A percentile compares a stretch with the other conserved stretches of the same genome.
These are phyloP conservation scores for Bruchidius siliquastri DNA, from an alignment of 2,888 invertebrate species.

Conservation along the genomic window DNA sequence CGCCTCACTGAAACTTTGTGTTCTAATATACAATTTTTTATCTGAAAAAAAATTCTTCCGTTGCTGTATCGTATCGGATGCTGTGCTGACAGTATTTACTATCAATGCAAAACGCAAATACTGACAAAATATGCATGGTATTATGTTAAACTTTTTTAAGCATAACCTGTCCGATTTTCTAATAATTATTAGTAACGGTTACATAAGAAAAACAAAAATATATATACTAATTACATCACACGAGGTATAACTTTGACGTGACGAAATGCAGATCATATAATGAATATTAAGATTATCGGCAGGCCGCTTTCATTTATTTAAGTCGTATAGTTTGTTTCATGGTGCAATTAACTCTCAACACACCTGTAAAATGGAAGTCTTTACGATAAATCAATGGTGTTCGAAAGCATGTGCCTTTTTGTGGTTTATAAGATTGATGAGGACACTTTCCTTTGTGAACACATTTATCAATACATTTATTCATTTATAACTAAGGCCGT, in stretches of 20 bases:
- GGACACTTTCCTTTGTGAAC: too few relatives aligned
- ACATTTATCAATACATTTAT: too few relatives aligned
- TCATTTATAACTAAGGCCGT: too few relatives aligned
- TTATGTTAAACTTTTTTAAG: background rate
- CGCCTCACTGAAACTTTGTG: too few relatives aligned
- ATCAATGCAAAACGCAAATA: background rate
- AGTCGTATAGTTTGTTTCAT: background rate
- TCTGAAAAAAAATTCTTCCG: too few relatives aligned
- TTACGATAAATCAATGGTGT: background rate
- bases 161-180: background rate
- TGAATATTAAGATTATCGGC: background rate
- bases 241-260: background rate
- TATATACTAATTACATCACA: too few relatives aligned
- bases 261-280: background rate
- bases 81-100: too few relatives aligned
- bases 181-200: background rate
- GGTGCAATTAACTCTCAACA: background rate
- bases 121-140: background rate
- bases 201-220: background rate
- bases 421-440: too few relatives aligned
- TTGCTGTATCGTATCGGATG: too few relatives aligned
- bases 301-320: background rate
- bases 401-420: background rate
- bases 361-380: background rate
- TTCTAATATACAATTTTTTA: too few relatives aligned